Evolutionary conservation across 1,140 invertebrate genomes (phyloP).

Genomic region (Centruroides vittatus): DNA sequence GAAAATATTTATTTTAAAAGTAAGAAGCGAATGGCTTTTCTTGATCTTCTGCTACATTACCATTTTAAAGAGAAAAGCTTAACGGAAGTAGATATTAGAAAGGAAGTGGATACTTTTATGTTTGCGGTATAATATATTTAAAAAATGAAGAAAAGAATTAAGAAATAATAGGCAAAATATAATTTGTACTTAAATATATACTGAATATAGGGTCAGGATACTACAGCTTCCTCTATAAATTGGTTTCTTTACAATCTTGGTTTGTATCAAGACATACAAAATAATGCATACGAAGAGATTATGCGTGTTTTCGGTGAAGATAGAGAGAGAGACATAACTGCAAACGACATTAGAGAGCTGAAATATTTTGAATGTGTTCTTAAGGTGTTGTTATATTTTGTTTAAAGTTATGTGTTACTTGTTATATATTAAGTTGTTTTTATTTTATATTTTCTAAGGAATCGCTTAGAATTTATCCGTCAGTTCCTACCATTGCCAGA

Average conservation of each 20-base stretch:
- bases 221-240: conserved; percentile 26
- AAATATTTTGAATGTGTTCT: conserved; percentile 35
- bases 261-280: conserved; percentile 57
- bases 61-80: too few relatives aligned
- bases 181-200: too few relatives aligned
- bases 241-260: conserved; percentile 55
- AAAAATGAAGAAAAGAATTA: too few relatives aligned
- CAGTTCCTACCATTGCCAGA: conserved; percentile 16
- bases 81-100: too few relatives aligned
- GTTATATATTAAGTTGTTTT: not conserved
- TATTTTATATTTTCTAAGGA: conserved; percentile 9
- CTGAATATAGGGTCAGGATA: conserved; percentile 16
- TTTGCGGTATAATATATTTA: too few relatives aligned
- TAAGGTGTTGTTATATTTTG: conserved; percentile 34
- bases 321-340: conserved; percentile 19
- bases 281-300: conserved; percentile 45
- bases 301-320: conserved; percentile 24
- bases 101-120: too few relatives aligned
- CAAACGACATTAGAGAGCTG: conserved; percentile 28
- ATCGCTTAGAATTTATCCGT: conserved; percentile 14
- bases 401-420: not conserved
- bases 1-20: too few relatives aligned
- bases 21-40: too few relatives aligned
- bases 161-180: too few relatives aligned
- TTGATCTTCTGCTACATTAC: too few relatives aligned